Evolutionary conservation across 1,140 invertebrate species (phyloP), one percentile per base, ranked within the genome.

Genomic region (Lordiphosa collinella): DNA sequence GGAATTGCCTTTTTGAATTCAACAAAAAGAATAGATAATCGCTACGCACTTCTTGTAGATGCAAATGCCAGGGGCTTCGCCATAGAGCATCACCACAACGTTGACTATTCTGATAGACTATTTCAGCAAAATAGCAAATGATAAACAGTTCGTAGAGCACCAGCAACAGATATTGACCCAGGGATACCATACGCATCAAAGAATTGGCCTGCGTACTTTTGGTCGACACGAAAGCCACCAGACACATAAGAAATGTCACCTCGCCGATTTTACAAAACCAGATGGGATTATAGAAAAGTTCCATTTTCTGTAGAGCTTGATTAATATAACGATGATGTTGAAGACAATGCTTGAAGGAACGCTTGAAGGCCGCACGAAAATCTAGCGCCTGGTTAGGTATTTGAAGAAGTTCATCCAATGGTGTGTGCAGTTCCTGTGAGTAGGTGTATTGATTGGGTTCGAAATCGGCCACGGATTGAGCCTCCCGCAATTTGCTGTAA

Each of bases 41-140:
- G 0, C 63, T 62, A 7, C 63, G 67, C 11, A 88, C 47, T 6
- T 86, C 75, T 5, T 34, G 54, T 9, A 72, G n/a, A 54, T 88
- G 86, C 10, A 80, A 36, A 2, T 84, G 74, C 86, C 86, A 88
- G 34, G 86, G 82, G 62, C 80, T 84, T 5, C 86, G 56, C 51
- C 79, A 64, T 0, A 88, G 46, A 12, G 86, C 80, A 22, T 85
- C 84, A 0, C 84, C 86, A 18, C 86, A 86, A 3, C 87, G 74
- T 11, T 76, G 78, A 10, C 86, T 88, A 16, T 87, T 84, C 29
- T 85, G 61, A 44, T 68, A 84, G 10, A 88, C 57, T 1, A 87
- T 18, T 13, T 88, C 86, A 6, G 84, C 74, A 25, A 80, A 87
- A 48, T 88, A 88, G 31, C 82, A 88, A 32, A 87, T 88, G 14